Base-by-base conservation (phyloP, 2,888 invertebrate species). In the Yponomeuta sedellus region DNA sequence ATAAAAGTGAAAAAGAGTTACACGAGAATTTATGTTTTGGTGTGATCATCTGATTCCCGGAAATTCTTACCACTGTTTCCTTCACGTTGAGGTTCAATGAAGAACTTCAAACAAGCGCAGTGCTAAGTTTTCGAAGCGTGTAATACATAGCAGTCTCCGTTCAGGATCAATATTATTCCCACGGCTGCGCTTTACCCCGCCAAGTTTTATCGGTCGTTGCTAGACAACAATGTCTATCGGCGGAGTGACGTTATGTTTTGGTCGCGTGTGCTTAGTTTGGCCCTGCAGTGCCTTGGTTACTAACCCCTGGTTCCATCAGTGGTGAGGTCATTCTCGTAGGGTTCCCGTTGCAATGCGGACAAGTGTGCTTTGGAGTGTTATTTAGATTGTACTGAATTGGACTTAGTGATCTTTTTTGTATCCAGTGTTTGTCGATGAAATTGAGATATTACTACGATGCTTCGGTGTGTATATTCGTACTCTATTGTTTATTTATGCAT, bases 401-500 rank as follows among this genome's bases (percentile, higher is more conserved):
- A 39, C 25, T 25, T 25, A 2, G 2, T 25, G 25, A n/a, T n/a
- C n/a, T n/a, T 25, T 25, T 25, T 25, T 25, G 25, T 25, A 4
- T 22, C 28, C 10, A 20, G 11, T 11, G 19, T 22, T 22, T 64
- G 68, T 67, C 25, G 25, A 69, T 69, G 69, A 68, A 67, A 83
- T 79, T 91, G 70, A 77, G 83, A 72, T 88, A 90, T 74, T 90
- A 83, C 77, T 90, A 90, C 75, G 90, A 90, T 74, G 80, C 88
- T 66, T 82, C 89, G 85, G 90, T 90, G 79, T 73, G 89, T 87
- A 68, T 61, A n/a, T n/a, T n/a, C n/a, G n/a, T n/a, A 20, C 19
- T 68, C 61, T 65, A 52, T 34, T 28, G 44, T 22, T 28, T 28
- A 25, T 28, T 62, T 64, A n/a, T n/a, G 56, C 16, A 56, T 19